Base-by-base conservation (phyloP, 2,888 invertebrate species). In the Drosophila merina region DNA sequence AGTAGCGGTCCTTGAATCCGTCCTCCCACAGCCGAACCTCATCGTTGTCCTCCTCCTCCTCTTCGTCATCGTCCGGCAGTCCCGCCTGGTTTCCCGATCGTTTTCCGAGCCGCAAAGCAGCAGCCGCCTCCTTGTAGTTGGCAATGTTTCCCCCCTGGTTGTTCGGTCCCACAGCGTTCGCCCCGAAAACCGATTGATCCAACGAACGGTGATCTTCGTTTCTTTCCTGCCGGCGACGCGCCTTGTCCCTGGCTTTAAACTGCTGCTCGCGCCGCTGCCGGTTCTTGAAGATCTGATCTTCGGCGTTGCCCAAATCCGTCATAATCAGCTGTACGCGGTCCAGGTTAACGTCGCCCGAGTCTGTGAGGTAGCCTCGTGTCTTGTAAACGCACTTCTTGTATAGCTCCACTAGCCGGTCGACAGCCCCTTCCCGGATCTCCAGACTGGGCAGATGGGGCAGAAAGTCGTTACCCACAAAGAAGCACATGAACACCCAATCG, bases 391-490 rank as follows among this genome's bases (percentile, higher is more conserved):
- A 95, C 89, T 96, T 96, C 93, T 99, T 99, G 91, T 99, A 99
- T 68, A 99, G 92, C 78, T 94, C 95, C 5, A 99, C 96, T 14
- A 99, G 94, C 57, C 98, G 93, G 92, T 99, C 99, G 50, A 99
- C 98, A 0, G 99, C 99, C 0, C 96, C 97, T 93, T 99, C 99
- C 50, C 98, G 93, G 88, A 99, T 99, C 93, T 99, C 99, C 79
- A 99, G 92, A 54, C 98, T 98, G 4, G 99, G 99, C 76, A 99
- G 93, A 93, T 99, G 99, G 0, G 99, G 99, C 83, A 99, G 92
- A 91, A 99, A 99, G 92, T 99, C 99, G 90, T 99, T 99, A 50
- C 99, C 99, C 55, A 99, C 99, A 92, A 99, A 99, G 93, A 99
- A 99, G 90, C 99, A 99, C 98, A 99, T 98, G 88, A 95, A 95